These are phyloP conservation scores for Megalurothrips usitatus DNA, from an alignment of 2,888 invertebrate genomes.

Conservation along the genomic window DNA sequence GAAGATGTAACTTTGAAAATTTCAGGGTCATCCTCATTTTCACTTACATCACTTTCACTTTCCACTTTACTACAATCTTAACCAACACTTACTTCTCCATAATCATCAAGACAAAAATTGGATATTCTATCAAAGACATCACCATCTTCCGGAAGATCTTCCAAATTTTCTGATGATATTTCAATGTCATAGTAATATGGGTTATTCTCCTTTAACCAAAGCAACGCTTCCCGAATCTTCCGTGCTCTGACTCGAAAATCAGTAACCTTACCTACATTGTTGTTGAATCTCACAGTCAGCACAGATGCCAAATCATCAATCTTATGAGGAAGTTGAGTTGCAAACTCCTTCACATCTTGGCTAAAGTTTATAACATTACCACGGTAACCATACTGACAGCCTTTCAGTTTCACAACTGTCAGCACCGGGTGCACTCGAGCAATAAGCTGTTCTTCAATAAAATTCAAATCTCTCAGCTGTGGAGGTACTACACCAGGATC, in stretches of 20 bases:
- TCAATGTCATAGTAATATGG: too few relatives aligned
- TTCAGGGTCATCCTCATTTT: too few relatives aligned
- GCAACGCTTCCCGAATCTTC: too few relatives aligned
- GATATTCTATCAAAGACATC: background rate
- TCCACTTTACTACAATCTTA: too few relatives aligned
- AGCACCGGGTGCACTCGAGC: too few relatives aligned
- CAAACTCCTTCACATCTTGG: slow-evolving; percentile 30
- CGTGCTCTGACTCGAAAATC: background rate
- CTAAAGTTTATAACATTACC: slow-evolving; percentile 32
- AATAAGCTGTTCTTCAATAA: slow-evolving; percentile 32
- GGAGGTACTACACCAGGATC: slow-evolving; percentile 24
- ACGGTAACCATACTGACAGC: slow-evolving; percentile 32
- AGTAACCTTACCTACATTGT: too few relatives aligned
- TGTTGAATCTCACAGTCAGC: too few relatives aligned
- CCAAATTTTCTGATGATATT: slow-evolving; percentile 29
- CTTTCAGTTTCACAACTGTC: slow-evolving; percentile 30
- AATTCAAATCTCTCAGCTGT: slow-evolving; percentile 17
- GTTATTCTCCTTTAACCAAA: background rate
- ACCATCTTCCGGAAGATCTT: slow-evolving; percentile 2
- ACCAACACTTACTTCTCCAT: too few relatives aligned
- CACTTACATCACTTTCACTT: too few relatives aligned
- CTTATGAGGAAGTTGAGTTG: slow-evolving; percentile 21
- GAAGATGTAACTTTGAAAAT: too few relatives aligned
- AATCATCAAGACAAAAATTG: too few relatives aligned
- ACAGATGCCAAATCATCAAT: background rate